These are phyloP conservation scores for Leptinotarsa haldemani DNA, from an alignment of 2,888 invertebrate genomes.

Conservation along the genomic window DNA sequence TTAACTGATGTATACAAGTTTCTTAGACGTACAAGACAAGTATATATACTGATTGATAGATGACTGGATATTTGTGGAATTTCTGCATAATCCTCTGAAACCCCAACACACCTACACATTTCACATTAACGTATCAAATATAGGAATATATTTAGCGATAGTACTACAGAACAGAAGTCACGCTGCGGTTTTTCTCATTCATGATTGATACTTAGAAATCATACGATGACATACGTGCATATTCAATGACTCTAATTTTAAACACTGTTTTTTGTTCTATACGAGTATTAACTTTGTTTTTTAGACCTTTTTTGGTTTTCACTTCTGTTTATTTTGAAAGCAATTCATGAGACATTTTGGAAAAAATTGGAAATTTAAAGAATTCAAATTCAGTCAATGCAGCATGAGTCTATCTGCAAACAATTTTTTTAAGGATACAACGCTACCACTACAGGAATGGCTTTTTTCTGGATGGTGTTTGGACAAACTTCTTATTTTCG, in stretches of 20 bases:
- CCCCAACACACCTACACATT: slow-evolving; percentile 17
- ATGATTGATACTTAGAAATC: neutral
- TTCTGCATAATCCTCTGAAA: neutral
- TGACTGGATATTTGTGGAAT: neutral
- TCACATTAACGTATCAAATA: neutral
- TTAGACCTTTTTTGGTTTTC: too few species aligned
- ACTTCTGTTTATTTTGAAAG: too few species aligned
- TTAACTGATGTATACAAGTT: neutral
- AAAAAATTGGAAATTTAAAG: too few species aligned
- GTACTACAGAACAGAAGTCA: slow-evolving; percentile 7
- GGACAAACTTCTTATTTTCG: too few species aligned
- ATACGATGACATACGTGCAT: slow-evolving; percentile 4
- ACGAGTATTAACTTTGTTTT: too few species aligned
- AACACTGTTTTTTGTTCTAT: neutral
- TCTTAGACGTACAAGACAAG: neutral
- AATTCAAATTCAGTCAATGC: too few species aligned
- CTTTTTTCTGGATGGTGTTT: too few species aligned
- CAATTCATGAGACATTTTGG: too few species aligned
- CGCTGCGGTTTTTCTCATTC: slow-evolving; percentile 3
- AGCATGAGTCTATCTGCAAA: too few species aligned
- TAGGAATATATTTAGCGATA: neutral
- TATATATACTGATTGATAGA: neutral
- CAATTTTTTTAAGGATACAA: too few species aligned
- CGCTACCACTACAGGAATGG: too few species aligned
- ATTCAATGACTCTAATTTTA: neutral